Percentiles rank a stretch among this genome's conserved stretches.
These are phyloP conservation scores for Gymnothorax javanicus DNA, from an alignment of 2,797 vertebrate genomes.

Conservation along the genomic window DNA sequence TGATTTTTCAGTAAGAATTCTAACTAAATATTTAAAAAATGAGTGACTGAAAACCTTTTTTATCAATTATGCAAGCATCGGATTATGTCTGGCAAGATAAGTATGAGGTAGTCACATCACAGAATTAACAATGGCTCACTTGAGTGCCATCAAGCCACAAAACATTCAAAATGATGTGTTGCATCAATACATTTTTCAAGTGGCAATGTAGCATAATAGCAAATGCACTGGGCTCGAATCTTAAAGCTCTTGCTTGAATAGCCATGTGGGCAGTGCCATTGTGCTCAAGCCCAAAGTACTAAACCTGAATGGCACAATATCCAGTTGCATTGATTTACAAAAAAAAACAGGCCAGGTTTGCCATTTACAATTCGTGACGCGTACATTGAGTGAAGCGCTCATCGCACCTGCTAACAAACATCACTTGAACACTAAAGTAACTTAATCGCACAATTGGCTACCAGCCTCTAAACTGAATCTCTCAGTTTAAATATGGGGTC, in stretches of 20 bases:
- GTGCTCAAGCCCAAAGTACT: no score
- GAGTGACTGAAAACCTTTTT: not conserved
- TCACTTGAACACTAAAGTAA: not conserved
- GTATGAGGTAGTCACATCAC: not conserved
- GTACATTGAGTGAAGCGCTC: not conserved
- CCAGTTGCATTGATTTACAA: not conserved
- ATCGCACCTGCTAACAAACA: not conserved
- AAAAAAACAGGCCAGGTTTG: not conserved
- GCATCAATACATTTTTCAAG: not conserved
- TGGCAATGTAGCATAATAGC: no score
- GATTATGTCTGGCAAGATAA: not conserved
- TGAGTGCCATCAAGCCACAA: not conserved
- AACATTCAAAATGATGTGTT: not conserved
- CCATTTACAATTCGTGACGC: not conserved
- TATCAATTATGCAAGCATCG: not conserved
- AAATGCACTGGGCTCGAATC: no score
- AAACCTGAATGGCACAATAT: not conserved
- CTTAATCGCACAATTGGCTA: not conserved
- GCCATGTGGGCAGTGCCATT: no score
- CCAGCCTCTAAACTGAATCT: not conserved
- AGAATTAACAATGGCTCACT: not conserved
- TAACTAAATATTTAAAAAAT: no score
- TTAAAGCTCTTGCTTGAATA: no score
- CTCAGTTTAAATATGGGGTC: not conserved
- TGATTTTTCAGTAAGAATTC: not conserved